Base-by-base conservation (phyloP, 2,797 vertebrate species). In the Microctenopoma stevenorrisi region DNA sequence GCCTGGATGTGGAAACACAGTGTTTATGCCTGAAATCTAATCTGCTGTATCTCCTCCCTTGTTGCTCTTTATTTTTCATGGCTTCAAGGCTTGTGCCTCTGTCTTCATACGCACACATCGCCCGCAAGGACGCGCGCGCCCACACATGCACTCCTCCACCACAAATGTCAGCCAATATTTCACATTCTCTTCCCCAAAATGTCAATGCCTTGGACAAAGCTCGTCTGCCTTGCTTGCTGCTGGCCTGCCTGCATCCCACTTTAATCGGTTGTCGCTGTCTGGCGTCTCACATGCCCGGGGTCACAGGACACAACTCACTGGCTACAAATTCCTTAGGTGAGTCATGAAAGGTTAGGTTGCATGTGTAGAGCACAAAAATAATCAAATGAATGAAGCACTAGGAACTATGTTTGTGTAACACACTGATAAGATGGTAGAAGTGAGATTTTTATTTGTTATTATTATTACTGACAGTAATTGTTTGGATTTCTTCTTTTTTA, bases 101-200 rank as follows among this genome's bases (percentile, higher is more conserved):
- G 58, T 79, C 61, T 68, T 49, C 22, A 3, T 74, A 57, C 1
- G 22, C 49, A 67, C 57, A 28, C 28, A 40, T 40, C 38, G 50
- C 58, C 33, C 53, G 62, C 65, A 16, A 22, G 25, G 40, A 47
- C 70, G 58, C 57, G 52, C 42, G 60, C 42, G 60, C 30, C 28
- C 11, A 50, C 53, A 63, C 44, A 68, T n/a, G 43, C 48, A 30
- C 67, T 52, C 51, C 30, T 50, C 43, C 2, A 14, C 37, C 76
- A 85, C 70, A 90, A 92, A 92, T 90, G 90, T 89, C 91, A 90
- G 82, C 73, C 64, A 79, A 74, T 86, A 82, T 86, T 88, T 91
- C 86, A 77, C 77, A 85, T 88, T 78, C 74, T 83, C 76, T 58
- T 72, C 67, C 72, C 75, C 54, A 85, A 90, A 92, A 92, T 92